Evolutionary conservation across 1,140 invertebrate genomes (phyloP).

Genomic region (Cydia pomonella): DNA sequence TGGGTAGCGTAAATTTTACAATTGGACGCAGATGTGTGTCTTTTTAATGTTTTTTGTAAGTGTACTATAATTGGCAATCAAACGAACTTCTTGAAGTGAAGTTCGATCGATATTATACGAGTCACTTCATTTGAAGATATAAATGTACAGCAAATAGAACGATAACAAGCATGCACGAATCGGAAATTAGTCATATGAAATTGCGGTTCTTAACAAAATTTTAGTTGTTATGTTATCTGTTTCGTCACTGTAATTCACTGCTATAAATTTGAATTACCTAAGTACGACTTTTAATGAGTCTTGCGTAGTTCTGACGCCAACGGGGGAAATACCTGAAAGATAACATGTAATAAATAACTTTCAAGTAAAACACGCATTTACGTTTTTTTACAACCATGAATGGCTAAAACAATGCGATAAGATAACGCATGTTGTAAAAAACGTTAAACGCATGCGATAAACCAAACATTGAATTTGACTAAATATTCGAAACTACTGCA

Average conservation of each 20-base stretch:
- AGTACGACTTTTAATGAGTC: background rate
- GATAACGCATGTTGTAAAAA: constrained; percentile 11
- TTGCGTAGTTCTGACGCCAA: background rate
- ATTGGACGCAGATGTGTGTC: background rate
- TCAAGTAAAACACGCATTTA: background rate
- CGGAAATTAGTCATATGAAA: background rate
- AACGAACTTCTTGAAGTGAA: too few species aligned
- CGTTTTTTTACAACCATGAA: background rate
- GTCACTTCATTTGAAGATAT: too few species aligned
- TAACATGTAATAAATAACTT: constrained; percentile 13
- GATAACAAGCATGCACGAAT: background rate
- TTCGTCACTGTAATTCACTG: background rate
- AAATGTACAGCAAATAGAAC: background rate
- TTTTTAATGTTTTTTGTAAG: background rate
- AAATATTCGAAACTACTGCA: constrained; percentile 7
- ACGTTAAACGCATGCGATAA: constrained; percentile 7
- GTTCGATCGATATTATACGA: too few species aligned
- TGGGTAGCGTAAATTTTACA: background rate
- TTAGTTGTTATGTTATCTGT: background rate
- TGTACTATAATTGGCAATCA: background rate
- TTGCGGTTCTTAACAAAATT: background rate
- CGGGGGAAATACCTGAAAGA: background rate
- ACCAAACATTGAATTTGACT: background rate
- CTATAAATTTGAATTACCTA: background rate
- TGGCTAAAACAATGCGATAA: constrained; percentile 11